These are phyloP conservation scores for Antedon mediterranea DNA, from an alignment of 53 echinoderm and acorn worm species.

Conservation along the genomic window DNA sequence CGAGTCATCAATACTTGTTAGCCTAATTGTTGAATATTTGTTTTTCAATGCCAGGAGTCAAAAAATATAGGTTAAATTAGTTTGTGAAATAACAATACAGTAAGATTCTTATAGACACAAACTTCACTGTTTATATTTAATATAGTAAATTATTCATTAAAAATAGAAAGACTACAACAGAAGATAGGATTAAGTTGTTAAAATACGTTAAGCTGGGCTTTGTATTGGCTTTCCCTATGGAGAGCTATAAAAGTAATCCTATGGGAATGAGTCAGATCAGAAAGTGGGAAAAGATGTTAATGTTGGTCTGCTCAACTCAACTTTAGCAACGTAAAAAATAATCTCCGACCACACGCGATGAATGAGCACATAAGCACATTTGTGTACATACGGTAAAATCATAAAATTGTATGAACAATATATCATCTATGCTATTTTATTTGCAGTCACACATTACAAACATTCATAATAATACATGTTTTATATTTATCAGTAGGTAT, in stretches of 20 bases:
- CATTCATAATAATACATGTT: too few species aligned
- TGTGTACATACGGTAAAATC: too few species aligned
- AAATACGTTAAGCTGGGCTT: background rate
- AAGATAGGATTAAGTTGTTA: background rate
- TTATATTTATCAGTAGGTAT: too few species aligned
- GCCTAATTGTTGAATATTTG: too few species aligned
- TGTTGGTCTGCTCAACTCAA: background rate
- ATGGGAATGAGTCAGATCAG: background rate
- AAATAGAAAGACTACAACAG: background rate
- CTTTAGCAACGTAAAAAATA: background rate
- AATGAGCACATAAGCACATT: background rate
- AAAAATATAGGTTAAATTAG: too few species aligned
- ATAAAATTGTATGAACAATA: too few species aligned
- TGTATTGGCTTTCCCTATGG: background rate
- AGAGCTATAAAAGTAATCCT: background rate
- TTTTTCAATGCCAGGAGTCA: too few species aligned
- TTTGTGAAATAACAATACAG: too few species aligned
- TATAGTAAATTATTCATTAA: background rate
- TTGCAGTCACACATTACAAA: too few species aligned
- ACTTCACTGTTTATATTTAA: background rate
- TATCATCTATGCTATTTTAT: too few species aligned
- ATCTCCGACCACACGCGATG: background rate
- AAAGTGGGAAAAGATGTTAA: background rate
- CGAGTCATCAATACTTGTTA: too few species aligned
- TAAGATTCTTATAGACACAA: too few species aligned